Base-by-base conservation (phyloP, 2,113 vertebrate species). In the Gulo gulo region DNA sequence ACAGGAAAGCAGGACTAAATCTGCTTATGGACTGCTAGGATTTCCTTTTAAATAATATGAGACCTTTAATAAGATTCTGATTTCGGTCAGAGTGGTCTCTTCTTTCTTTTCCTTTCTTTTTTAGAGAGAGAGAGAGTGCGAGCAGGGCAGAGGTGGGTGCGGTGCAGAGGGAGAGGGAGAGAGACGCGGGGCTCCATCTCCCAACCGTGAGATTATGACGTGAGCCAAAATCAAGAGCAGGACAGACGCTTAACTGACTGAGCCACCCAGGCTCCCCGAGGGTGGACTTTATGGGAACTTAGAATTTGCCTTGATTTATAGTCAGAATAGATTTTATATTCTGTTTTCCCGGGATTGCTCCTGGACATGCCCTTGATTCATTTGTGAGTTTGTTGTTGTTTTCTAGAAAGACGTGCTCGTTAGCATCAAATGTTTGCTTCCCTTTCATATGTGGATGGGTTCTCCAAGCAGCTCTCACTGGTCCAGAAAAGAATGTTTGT, bases 1-100 rank as follows among this genome's bases (percentile, higher is more conserved):
- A 57, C 6, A 95, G 95, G 74, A 88, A 88, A 95, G 26, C 45
- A 94, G 31, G n/a, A 94, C 39, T 50, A 23, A 82, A 79, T 96
- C 24, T 85, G 39, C 24, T 59, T 71, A 31, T 61, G 34, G 6
- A 59, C 39, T 52, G 36, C 31, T 31, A 65, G 59, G 31, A 81
- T 87, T 88, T 92, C n/a, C 36, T 87, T 88, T 93, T 24, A 89
- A 94, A 55, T 79, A 85, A 67, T 55, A 16, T 50, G 29, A 71
- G 47, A 42, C 9, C 6, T 29, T 31, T 86, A 52, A 45, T 2
- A 76, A 79, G 94, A 84, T 92, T 96, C 21, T 96, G 67, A 23
- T 81, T 91, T 79, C 20, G 79, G 12, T 67, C 74, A 82, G 65
- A n/a, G 4, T 92, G 29, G 16, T 73, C 16, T 91, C 93, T 81